Percentiles rank a stretch among this genome's conserved stretches.
phyloP scores from a whole-genome alignment of 2,113 vertebrate species.

The Notechis scutatus region DNA sequence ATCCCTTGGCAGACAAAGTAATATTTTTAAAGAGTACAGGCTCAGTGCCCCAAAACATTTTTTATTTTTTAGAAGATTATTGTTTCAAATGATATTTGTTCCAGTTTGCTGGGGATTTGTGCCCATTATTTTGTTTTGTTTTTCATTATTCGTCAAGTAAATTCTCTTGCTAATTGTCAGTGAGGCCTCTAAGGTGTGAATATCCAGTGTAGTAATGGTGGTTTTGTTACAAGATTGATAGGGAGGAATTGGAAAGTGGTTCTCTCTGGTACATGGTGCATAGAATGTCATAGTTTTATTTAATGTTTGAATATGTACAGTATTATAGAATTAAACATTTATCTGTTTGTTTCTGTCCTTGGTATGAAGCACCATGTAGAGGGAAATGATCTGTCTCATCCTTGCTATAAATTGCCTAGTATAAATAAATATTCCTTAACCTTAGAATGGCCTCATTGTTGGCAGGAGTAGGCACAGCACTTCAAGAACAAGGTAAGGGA shows the following conservation, averaged over 20 bases:
- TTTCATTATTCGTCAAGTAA: background rate
- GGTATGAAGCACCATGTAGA: background rate
- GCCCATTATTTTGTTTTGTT: background rate
- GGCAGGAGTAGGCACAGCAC: background rate
- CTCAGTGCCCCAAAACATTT: background rate
- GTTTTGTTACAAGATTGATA: background rate
- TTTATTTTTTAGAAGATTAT: background rate
- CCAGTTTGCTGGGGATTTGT: background rate
- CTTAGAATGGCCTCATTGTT: background rate
- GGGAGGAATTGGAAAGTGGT: background rate
- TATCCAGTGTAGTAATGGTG: background rate
- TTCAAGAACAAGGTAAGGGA: background rate
- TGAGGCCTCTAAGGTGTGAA: background rate
- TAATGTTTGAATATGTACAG: background rate
- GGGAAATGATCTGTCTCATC: background rate
- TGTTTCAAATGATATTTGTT: background rate
- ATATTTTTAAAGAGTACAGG: background rate
- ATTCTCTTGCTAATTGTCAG: background rate
- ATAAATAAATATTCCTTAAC: background rate
- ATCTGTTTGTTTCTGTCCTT: background rate
- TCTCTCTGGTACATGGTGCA: background rate
- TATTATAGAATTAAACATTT: background rate
- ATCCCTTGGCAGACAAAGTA: background rate
- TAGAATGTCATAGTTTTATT: background rate
- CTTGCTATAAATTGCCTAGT: background rate